phyloP scores from a whole-genome alignment of 1,140 invertebrate genomes.

The Chymomyza costata region DNA sequence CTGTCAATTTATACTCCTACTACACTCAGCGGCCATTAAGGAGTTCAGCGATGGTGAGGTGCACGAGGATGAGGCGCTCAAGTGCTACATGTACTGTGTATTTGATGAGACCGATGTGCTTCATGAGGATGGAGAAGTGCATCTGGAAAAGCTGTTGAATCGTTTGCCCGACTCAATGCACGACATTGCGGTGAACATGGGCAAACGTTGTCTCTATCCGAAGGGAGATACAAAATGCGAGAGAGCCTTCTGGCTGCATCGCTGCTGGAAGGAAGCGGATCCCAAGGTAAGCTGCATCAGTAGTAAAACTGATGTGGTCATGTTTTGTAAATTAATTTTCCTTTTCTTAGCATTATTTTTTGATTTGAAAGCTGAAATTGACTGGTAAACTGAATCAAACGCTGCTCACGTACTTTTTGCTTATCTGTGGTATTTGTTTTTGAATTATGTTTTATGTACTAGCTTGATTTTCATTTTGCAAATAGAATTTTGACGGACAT shows the following conservation, averaged over 20 bases:
- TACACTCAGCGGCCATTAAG: constrained; percentile 52
- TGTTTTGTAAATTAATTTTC: constrained; percentile 17
- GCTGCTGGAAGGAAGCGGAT: constrained; percentile 56
- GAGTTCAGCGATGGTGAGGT: constrained; percentile 60
- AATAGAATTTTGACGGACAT: constrained; percentile 24
- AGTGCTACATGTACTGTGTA: constrained; percentile 62
- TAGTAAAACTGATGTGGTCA: constrained; percentile 15
- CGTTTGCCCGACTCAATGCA: constrained; percentile 49
- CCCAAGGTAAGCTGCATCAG: constrained; percentile 40
- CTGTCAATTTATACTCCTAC: too few relatives aligned
- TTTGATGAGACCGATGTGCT: constrained; percentile 52
- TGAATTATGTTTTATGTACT: constrained; percentile 24
- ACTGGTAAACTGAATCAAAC: too few relatives aligned
- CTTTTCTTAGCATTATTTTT: constrained; percentile 29
- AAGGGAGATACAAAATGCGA: constrained; percentile 57
- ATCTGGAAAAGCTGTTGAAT: constrained; percentile 48
- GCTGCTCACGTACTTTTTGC: too few relatives aligned
- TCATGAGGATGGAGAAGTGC: constrained; percentile 54
- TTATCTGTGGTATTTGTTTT: constrained; percentile 9
- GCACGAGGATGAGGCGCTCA: constrained; percentile 53
- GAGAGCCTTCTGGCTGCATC: constrained; percentile 59
- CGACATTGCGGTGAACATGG: constrained; percentile 55
- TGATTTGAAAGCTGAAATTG: constrained; percentile 28
- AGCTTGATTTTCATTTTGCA: neutral
- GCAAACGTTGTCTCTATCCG: constrained; percentile 48